Conservation (phyloP, 2,113 vertebrate species). For the Amblyornis subalaris region DNA sequence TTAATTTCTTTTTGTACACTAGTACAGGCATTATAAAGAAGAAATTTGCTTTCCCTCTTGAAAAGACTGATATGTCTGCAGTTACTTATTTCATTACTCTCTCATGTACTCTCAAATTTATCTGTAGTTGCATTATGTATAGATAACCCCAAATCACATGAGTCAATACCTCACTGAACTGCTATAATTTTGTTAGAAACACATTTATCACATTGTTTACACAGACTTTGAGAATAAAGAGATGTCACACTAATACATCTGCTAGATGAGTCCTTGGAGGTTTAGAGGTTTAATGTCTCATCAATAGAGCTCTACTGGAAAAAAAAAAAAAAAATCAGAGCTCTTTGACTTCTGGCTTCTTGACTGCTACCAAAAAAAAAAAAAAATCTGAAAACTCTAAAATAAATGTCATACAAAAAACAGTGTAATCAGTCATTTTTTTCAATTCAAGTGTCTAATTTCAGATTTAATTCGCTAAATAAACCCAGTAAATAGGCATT, state of each 20-base stretch:
- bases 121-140: background rate
- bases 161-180: background rate
- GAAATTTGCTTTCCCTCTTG: background rate
- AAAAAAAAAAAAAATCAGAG: background rate
- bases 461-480: background rate
- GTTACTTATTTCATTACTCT: background rate
- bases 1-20: background rate
- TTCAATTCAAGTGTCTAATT: background rate
- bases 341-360: background rate
- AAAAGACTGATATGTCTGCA: background rate
- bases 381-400: background rate
- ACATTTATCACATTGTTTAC: background rate
- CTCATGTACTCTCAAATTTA: background rate
- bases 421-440: background rate
- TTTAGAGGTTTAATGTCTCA: background rate
- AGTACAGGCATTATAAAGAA: background rate
- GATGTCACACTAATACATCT: background rate
- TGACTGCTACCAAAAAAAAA: background rate
- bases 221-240: background rate
- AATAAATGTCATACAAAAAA: background rate
- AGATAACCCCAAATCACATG: background rate
- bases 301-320: background rate
- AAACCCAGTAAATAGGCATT: background rate
- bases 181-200: background rate
- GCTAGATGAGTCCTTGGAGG: background rate